phyloP scores from a whole-genome alignment of 2,888 invertebrate genomes.

The Drosophila niveifrons region DNA sequence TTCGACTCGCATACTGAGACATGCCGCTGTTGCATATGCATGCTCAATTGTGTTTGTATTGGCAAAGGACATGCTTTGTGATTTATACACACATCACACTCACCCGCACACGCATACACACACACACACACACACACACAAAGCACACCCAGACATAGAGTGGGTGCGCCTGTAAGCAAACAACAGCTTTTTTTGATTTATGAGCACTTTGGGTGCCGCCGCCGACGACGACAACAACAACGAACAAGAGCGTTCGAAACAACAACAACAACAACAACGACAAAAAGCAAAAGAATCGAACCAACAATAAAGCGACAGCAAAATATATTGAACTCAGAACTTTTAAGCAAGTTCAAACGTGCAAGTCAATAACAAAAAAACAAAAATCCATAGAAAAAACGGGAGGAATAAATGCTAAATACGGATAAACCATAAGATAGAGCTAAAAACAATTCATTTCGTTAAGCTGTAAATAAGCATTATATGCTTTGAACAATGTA shows the following conservation, averaged over 20 bases:
- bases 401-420: slow-evolving; percentile 12
- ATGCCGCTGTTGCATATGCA: slow-evolving; percentile 67
- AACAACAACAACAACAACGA: slow-evolving; percentile 33
- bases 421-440: neutral
- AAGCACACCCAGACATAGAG: slow-evolving; percentile 40
- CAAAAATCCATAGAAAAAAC: neutral
- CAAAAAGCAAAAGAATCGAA: slow-evolving; percentile 28
- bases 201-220: slow-evolving; percentile 76
- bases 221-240: slow-evolving; percentile 25
- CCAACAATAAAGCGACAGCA: slow-evolving; percentile 49
- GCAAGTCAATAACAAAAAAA: slow-evolving; percentile 43
- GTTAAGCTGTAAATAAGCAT: neutral
- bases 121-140: slow-evolving; percentile 57
- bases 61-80: slow-evolving; percentile 81
- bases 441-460: neutral
- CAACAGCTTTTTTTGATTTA: slow-evolving; percentile 79
- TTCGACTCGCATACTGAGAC: slow-evolving; percentile 34
- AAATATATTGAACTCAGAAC: slow-evolving; percentile 66
- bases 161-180: slow-evolving; percentile 67
- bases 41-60: slow-evolving; percentile 78
- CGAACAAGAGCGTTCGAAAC: slow-evolving; percentile 8
- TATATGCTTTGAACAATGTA: neutral
- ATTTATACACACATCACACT: slow-evolving; percentile 77
- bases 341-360: slow-evolving; percentile 60
- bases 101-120: slow-evolving; percentile 46